Conservation (phyloP, 2,888 invertebrate species). For the Lasioglossum leucozonium region DNA sequence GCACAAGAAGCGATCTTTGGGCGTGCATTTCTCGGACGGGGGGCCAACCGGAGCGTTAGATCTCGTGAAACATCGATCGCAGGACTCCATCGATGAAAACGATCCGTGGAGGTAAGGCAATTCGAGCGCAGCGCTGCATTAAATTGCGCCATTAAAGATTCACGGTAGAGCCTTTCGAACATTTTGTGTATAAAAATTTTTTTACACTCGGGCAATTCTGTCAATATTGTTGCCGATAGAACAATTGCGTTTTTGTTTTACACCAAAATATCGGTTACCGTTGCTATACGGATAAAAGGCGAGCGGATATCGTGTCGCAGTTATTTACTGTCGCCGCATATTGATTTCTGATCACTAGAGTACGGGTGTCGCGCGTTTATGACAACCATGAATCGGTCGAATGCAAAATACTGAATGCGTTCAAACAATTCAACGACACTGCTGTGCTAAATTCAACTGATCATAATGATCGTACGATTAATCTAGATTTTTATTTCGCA, state of each 20-base stretch:
- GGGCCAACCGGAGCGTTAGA: conserved; percentile 78
- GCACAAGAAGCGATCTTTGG: conserved; percentile 80
- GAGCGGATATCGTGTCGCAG: not conserved
- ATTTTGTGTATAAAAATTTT: not conserved
- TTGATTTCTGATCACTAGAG: not conserved
- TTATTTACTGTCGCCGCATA: not conserved
- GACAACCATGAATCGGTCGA: too few species aligned
- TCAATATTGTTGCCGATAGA: not conserved
- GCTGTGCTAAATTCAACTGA: too few species aligned
- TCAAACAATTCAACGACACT: too few species aligned
- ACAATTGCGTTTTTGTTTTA: not conserved
- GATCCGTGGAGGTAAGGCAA: conserved; percentile 83
- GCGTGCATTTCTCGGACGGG: conserved; percentile 79
- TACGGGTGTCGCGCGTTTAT: not conserved
- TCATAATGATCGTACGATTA: too few species aligned
- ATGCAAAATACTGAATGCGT: not conserved
- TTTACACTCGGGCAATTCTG: not conserved
- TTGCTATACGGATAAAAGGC: not conserved
- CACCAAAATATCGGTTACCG: not conserved
- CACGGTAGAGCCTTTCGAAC: not conserved
- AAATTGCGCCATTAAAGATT: not conserved
- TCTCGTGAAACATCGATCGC: conserved; percentile 81
- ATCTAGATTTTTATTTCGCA: not conserved
- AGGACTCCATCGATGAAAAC: conserved; percentile 81
- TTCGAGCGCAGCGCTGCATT: not conserved